These are phyloP conservation scores for Campaea margaritaria DNA, from an alignment of 2,888 invertebrate species.

Conservation along the genomic window DNA sequence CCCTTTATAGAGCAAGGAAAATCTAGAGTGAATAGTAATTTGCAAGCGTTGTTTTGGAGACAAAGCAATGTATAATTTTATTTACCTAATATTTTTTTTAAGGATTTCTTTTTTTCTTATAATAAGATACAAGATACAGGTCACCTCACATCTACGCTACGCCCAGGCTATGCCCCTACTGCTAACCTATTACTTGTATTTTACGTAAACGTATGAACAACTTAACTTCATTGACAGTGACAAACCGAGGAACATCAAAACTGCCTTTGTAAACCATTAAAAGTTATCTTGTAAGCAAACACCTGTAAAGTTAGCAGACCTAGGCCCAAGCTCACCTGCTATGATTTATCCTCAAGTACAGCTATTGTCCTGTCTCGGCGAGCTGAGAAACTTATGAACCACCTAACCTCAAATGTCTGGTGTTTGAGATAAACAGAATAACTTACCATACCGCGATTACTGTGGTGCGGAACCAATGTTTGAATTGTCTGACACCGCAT, in stretches of 20 bases:
- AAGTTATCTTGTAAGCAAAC: slow-evolving; percentile 44
- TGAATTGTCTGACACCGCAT: slow-evolving; percentile 24
- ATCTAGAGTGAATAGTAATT: no score
- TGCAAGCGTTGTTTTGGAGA: no score
- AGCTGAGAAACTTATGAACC: slow-evolving; percentile 67
- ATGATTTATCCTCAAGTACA: slow-evolving; percentile 72
- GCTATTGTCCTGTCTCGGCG: slow-evolving; percentile 76
- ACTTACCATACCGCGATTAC: slow-evolving; percentile 19
- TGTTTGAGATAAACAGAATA: slow-evolving; percentile 42
- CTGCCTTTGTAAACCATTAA: not conserved
- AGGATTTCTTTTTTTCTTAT: no score
- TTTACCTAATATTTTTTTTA: no score
- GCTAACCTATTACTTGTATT: no score
- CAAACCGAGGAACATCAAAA: slow-evolving; percentile 19
- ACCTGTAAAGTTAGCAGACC: slow-evolving; percentile 60
- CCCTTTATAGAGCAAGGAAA: no score
- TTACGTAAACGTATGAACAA: not conserved
- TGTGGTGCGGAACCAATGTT: slow-evolving; percentile 22
- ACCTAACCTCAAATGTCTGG: slow-evolving; percentile 65
- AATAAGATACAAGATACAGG: no score
- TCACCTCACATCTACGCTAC: no score
- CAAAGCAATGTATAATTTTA: no score
- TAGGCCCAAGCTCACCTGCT: slow-evolving; percentile 72
- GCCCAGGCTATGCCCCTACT: no score
- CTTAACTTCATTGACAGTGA: slow-evolving; percentile 6